These are phyloP conservation scores for Fopius arisanus DNA, from an alignment of 1,140 invertebrate genomes.

Conservation along the genomic window DNA sequence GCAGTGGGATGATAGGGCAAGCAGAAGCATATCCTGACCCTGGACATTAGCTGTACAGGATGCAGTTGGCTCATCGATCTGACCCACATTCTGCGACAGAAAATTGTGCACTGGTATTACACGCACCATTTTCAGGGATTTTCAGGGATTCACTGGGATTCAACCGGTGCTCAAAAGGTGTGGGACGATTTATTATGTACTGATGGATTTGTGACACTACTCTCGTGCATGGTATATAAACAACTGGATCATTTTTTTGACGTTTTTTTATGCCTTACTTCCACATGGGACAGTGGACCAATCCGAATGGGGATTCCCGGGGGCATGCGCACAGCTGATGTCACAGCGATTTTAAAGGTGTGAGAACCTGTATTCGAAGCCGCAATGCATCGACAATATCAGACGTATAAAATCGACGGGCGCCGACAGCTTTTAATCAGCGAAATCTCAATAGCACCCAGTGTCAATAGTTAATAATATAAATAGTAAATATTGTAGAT, in stretches of 20 bases:
- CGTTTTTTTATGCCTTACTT: background rate
- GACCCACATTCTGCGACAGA: slow-evolving; percentile 70
- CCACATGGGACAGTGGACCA: background rate
- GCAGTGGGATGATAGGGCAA: slow-evolving; percentile 69
- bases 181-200: background rate
- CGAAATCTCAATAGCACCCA: too few relatives aligned
- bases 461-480: too few relatives aligned
- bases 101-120: slow-evolving; percentile 78
- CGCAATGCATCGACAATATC: too few relatives aligned
- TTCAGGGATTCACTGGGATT: background rate
- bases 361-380: too few relatives aligned
- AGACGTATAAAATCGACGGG: too few relatives aligned
- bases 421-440: too few relatives aligned
- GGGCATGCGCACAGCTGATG: background rate
- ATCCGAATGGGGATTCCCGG: background rate
- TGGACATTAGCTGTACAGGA: slow-evolving; percentile 63
- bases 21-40: slow-evolving; percentile 64
- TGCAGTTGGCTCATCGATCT: slow-evolving; percentile 72
- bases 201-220: background rate
- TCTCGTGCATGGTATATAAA: background rate
- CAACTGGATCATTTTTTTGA: background rate
- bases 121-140: slow-evolving; percentile 68
- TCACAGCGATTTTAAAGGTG: too few relatives aligned
- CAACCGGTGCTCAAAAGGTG: background rate
- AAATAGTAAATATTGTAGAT: too few relatives aligned